These are phyloP conservation scores for Psephotus haematonotus DNA, from an alignment of 2,113 vertebrate genomes.

Conservation along the genomic window DNA sequence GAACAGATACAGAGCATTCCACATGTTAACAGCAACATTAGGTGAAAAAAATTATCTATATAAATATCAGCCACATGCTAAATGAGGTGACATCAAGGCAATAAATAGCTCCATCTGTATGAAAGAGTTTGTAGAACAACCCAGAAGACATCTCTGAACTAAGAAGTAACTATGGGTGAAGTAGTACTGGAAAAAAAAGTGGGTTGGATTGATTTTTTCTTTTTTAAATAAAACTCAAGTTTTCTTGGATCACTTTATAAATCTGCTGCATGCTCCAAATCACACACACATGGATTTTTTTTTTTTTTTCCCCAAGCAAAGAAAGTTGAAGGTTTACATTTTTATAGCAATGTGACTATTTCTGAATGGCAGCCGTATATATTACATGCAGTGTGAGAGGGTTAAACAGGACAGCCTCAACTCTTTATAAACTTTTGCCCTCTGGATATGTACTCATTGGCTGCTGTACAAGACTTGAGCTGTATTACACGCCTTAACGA, in stretches of 20 bases:
- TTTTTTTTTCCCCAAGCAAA: not conserved
- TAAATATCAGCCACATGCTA: conserved; percentile 62
- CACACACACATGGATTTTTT: conserved; percentile 25
- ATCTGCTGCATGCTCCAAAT: conserved; percentile 34
- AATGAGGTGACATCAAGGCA: conserved; percentile 66
- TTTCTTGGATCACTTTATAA: conserved; percentile 54
- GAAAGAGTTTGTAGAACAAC: conserved; percentile 38
- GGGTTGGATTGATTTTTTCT: not conserved
- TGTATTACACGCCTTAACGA: conserved; percentile 95
- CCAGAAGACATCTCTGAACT: conserved; percentile 30
- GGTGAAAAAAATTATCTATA: conserved; percentile 59
- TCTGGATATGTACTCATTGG: conserved; percentile 87
- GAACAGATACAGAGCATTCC: conserved; percentile 37
- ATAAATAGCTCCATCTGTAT: conserved; percentile 65
- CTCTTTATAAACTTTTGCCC: conserved; percentile 88
- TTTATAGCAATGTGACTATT: conserved; percentile 55
- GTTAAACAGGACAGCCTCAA: conserved; percentile 82
- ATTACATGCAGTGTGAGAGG: conserved; percentile 82
- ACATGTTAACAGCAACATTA: conserved; percentile 54
- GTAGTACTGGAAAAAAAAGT: not conserved
- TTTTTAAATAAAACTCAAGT: not conserved
- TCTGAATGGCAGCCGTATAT: conserved; percentile 76
- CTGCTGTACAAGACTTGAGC: conserved; percentile 82
- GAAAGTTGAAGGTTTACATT: conserved; percentile 41
- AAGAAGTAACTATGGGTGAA: conserved; percentile 10